Percentiles rank a stretch among this genome's conserved stretches.
Conservation (phyloP, 1,140 invertebrate genomes). For the Pantala flavescens region DNA sequence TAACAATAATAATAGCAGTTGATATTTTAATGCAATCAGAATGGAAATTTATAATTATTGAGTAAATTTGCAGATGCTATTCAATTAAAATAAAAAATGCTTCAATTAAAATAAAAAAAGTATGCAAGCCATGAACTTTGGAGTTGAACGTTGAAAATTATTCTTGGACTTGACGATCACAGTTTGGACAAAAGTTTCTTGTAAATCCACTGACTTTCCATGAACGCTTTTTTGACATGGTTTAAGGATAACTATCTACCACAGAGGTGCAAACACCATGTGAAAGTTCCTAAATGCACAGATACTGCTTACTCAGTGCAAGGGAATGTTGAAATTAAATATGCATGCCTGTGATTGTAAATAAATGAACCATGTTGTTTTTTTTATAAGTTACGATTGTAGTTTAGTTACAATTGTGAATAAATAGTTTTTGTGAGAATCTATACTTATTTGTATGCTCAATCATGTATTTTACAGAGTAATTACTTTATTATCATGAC, state of each 20-base stretch:
- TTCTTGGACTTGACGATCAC: no score
- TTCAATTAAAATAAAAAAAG: no score
- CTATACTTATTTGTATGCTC: no score
- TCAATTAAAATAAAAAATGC: no score
- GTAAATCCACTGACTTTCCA: not conserved
- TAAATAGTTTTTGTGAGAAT: not conserved
- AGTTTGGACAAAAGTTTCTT: not conserved
- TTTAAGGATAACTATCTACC: not conserved
- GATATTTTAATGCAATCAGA: no score
- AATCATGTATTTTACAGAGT: no score
- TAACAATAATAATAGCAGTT: no score
- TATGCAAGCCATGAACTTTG: no score
- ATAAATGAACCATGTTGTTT: constrained; percentile 3
- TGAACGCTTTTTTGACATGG: not conserved
- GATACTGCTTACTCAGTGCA: not conserved
- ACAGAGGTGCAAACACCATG: constrained; percentile 2
- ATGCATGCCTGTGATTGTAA: constrained; percentile 9
- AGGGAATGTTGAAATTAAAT: not conserved
- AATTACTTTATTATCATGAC: no score
- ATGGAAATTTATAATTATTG: no score
- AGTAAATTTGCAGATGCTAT: no score
- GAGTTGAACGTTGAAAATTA: no score
- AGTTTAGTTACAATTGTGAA: not conserved
- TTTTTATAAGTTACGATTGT: not conserved
- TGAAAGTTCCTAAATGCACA: constrained; percentile 6